Evolutionary conservation across 2,888 invertebrate species (phyloP), one percentile per base, ranked within the genome.

Genomic region (Crematogaster levior): DNA sequence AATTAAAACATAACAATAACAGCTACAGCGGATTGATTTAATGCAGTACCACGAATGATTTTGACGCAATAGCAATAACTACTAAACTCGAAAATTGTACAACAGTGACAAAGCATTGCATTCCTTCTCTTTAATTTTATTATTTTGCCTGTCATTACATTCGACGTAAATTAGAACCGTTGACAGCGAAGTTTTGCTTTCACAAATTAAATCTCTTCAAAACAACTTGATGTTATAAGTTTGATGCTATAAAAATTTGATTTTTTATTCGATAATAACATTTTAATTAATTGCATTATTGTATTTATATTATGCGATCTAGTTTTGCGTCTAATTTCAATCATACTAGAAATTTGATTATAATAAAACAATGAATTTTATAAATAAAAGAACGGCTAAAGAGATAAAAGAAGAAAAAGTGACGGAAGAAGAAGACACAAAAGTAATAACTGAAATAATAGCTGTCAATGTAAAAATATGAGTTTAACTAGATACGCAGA

Each of bases 121-220:
- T 72, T 40, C 1, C 21, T 43, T 79, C 46, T 18, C 7, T 56
- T 56, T 34, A 68, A 24, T 51, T 79, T 70, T 68, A 68, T 70
- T 48, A 24, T 79, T 34, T 21, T 10, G 34, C 34, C 30, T 46
- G 56, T 58, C 77, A 70, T 79, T 70, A 58, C 12, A 70, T 30
- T 79, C 77, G 77, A 70, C 70, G 56, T 34, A 70, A 70, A 75
- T 75, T 56, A 58, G 56, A 10, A 40, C 24, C 27, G 53, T 34
- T 56, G 5, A 7, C 30, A 77, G 18, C 12, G 34, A n/a, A 24
- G 12, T 18, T 46, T 43, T 56, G 53, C 30, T 56, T 18, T 34
- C 34, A 34, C 34, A 30, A 70, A 70, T 58, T 46, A 68, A 68
- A 77, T 68, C 70, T 68, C 24, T 56, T 79, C 43, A 70, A 56